Conservation (phyloP, 2,113 vertebrate species). For the Macquaria australasica region DNA sequence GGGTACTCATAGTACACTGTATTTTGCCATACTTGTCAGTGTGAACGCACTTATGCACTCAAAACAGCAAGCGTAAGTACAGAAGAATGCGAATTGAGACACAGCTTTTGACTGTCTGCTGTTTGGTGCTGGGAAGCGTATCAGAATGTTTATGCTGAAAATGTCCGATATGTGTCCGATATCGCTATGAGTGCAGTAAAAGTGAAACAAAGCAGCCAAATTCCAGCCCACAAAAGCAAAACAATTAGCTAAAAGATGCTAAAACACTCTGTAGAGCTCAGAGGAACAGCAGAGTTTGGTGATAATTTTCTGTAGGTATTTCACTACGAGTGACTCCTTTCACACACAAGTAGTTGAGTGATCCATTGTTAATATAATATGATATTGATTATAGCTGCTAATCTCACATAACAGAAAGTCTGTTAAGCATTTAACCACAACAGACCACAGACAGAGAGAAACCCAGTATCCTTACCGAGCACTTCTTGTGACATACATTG, state of each 20-base stretch:
- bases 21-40: too few relatives aligned
- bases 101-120: too few relatives aligned
- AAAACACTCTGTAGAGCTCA: not conserved
- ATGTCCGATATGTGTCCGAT: not conserved
- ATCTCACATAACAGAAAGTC: conserved; percentile 15
- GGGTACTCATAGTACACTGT: too few relatives aligned
- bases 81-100: too few relatives aligned
- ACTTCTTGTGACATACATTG: conserved; percentile 47
- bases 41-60: too few relatives aligned
- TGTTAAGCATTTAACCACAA: conserved; percentile 21
- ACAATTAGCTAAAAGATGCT: not conserved
- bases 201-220: not conserved
- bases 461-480: not conserved
- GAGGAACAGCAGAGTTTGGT: not conserved
- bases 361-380: not conserved
- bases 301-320: not conserved
- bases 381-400: not conserved
- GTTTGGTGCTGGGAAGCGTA: not conserved
- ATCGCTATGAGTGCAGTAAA: not conserved
- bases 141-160: not conserved
- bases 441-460: conserved; percentile 30
- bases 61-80: too few relatives aligned
- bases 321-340: not conserved
- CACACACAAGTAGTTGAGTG: not conserved
- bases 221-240: not conserved